Evolutionary conservation across 2,113 vertebrate genomes (phyloP).

Genomic region (Ptilonorhynchus violaceus): DNA sequence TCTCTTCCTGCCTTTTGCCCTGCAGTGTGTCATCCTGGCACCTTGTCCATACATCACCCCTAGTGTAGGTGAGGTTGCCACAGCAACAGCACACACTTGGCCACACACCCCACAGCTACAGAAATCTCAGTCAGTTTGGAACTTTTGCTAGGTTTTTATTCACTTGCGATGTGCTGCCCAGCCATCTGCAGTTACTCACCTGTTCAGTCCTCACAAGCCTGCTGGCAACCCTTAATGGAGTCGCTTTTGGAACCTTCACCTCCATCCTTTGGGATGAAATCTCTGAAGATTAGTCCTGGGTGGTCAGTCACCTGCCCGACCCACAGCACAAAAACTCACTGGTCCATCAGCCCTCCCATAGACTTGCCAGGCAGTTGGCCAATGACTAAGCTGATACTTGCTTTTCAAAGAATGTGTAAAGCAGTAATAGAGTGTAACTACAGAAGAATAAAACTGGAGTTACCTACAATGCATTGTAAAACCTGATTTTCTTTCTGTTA

Average conservation of each 20-base stretch:
- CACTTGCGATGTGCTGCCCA: neutral
- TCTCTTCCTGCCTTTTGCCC: neutral
- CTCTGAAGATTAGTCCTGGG: neutral
- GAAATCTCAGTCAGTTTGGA: constrained; percentile 33
- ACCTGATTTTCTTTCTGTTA: neutral
- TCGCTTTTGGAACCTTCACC: neutral
- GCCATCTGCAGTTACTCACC: neutral
- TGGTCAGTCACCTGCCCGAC: neutral
- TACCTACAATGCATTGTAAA: neutral
- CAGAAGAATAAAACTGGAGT: constrained; percentile 9
- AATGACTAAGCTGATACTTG: neutral
- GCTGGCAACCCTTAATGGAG: neutral
- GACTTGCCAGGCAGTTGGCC: neutral
- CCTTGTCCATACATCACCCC: neutral
- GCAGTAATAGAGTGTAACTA: neutral
- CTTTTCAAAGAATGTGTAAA: neutral
- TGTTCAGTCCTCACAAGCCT: neutral
- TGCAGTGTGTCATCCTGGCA: neutral
- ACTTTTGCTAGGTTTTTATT: constrained; percentile 56
- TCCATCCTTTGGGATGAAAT: neutral
- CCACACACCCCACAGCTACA: neutral
- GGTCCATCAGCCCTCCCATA: neutral
- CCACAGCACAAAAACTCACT: neutral
- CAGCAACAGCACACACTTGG: constrained; percentile 4
- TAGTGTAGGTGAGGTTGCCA: neutral